These are phyloP conservation scores for Dipus sagitta DNA, from an alignment of 2,797 vertebrate genomes.

Conservation along the genomic window DNA sequence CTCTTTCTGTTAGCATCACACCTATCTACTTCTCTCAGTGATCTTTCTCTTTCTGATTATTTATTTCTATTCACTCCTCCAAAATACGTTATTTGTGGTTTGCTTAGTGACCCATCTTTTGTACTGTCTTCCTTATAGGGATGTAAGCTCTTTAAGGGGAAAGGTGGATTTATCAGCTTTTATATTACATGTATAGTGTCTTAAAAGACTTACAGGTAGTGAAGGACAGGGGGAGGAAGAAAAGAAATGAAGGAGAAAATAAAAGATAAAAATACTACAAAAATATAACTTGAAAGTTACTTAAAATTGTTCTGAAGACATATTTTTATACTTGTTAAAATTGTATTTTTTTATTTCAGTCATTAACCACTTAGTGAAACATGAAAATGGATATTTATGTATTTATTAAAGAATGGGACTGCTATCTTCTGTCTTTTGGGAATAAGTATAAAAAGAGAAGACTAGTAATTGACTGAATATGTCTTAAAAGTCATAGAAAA, in stretches of 20 bases:
- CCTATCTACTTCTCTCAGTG: neutral
- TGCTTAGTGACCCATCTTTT: constrained; percentile 29
- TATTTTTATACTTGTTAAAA: constrained; percentile 15
- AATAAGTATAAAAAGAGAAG: neutral
- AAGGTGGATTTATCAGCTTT: constrained; percentile 22
- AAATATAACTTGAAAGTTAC: constrained; percentile 4
- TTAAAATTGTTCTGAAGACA: constrained; percentile 7
- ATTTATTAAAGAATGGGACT: constrained; percentile 29
- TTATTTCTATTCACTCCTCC: constrained; percentile 54
- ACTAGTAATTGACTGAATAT: neutral
- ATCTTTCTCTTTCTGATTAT: constrained; percentile 23
- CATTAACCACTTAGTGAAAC: too few species aligned
- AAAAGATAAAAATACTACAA: neutral
- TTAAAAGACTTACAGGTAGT: neutral
- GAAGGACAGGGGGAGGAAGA: neutral
- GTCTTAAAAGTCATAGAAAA: neutral
- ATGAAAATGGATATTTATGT: neutral
- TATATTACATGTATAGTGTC: neutral
- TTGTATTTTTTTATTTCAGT: too few species aligned
- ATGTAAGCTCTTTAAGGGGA: constrained; percentile 2
- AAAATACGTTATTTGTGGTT: constrained; percentile 40
- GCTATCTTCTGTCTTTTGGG: neutral
- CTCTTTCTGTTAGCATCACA: constrained; percentile 16
- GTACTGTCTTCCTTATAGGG: constrained; percentile 1
- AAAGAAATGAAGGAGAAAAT: constrained; percentile 27